phyloP scores from a whole-genome alignment of 2,797 vertebrate species.

The Bovichtus diacanthus region DNA sequence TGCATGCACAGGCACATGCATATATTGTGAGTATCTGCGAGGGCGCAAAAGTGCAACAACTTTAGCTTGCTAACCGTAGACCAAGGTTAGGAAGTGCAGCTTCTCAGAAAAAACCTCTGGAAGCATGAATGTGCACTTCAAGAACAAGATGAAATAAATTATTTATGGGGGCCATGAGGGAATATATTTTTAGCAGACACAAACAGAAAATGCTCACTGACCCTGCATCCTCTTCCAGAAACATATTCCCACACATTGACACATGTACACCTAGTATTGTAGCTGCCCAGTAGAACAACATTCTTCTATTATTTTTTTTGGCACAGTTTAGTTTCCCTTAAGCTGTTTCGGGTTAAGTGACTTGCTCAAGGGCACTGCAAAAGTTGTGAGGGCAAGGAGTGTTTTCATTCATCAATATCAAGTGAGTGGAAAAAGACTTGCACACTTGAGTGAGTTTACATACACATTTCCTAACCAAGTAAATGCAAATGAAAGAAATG shows the following conservation, averaged over 20 bases:
- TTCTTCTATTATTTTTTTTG: neutral
- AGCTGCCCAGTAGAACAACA: neutral
- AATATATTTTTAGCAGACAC: neutral
- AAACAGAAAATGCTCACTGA: neutral
- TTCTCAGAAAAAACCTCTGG: neutral
- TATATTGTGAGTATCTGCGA: conserved; percentile 15
- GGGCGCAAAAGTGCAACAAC: neutral
- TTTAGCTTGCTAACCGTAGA: neutral
- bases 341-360: conserved; percentile 16
- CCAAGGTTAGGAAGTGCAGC: neutral
- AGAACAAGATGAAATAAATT: neutral
- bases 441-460: neutral
- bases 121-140: neutral
- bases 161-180: neutral
- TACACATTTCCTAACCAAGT: neutral
- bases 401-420: conserved; percentile 12
- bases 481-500: neutral
- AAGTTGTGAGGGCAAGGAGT: neutral
- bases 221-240: neutral
- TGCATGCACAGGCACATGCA: conserved; percentile 23
- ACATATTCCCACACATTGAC: neutral
- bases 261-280: neutral
- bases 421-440: neutral
- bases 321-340: neutral
- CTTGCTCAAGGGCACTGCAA: neutral